Evolutionary conservation across 2,113 vertebrate genomes (phyloP).

Genomic region (Cacatua alba): DNA sequence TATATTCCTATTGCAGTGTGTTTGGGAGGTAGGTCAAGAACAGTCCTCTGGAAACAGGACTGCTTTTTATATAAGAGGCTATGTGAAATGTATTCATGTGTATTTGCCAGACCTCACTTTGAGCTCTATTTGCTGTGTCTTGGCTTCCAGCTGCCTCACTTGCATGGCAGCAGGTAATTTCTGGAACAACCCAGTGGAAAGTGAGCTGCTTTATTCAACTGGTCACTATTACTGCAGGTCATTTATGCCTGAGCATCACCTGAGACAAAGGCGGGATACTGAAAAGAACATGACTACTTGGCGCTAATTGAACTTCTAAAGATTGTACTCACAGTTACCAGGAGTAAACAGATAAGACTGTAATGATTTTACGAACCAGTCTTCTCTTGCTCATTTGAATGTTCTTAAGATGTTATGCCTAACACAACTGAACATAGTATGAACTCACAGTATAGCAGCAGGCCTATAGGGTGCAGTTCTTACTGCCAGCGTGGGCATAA

Average conservation of each 20-base stretch:
- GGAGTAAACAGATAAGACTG: not conserved
- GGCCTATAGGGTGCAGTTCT: not conserved
- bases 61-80: not conserved
- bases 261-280: not conserved
- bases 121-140: not conserved
- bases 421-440: not conserved
- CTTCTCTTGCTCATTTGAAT: not conserved
- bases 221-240: not conserved
- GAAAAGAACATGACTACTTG: not conserved
- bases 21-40: not conserved
- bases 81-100: not conserved
- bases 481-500: accelerated
- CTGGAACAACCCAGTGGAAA: not conserved
- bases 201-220: not conserved
- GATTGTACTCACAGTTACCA: not conserved
- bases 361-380: not conserved
- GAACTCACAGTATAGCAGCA: not conserved
- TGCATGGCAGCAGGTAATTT: not conserved
- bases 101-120: not conserved
- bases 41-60: not conserved
- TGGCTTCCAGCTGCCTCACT: not conserved
- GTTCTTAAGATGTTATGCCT: not conserved
- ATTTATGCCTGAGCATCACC: not conserved
- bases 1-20: not conserved
- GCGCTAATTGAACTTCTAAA: not conserved